phyloP scores from a whole-genome alignment of 2,888 invertebrate species.

The Crematogaster levior region DNA sequence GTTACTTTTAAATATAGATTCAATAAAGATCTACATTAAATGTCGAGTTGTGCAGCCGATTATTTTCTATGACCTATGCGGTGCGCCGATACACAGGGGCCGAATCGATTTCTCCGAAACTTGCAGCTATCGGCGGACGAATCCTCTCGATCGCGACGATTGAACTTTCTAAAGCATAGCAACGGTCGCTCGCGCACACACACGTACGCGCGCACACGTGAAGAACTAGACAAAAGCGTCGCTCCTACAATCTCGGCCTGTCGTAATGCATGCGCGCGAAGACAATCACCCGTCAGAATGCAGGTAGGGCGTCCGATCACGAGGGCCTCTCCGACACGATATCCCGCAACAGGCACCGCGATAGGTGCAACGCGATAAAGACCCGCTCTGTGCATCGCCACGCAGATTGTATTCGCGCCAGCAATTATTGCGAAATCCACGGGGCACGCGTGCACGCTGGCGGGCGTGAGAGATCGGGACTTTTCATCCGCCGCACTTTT shows the following conservation, averaged over 20 bases:
- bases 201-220: constrained; percentile 10
- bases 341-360: constrained; percentile 49
- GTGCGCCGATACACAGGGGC: constrained; percentile 5
- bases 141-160: constrained; percentile 38
- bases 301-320: constrained; percentile 59
- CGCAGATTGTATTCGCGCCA: constrained; percentile 65
- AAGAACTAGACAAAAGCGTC: constrained; percentile 47
- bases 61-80: constrained; percentile 34
- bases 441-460: constrained; percentile 57
- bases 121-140: constrained; percentile 40
- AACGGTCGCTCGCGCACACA: neutral
- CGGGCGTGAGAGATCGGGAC: constrained; percentile 68
- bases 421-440: constrained; percentile 68
- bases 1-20: neutral
- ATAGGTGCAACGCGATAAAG: constrained; percentile 67
- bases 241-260: constrained; percentile 46
- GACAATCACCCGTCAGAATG: constrained; percentile 63
- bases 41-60: constrained; percentile 8
- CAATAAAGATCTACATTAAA: constrained; percentile 33
- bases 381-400: constrained; percentile 61
- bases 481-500: constrained; percentile 65
- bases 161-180: constrained; percentile 53
- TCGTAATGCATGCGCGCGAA: constrained; percentile 49
- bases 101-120: constrained; percentile 49
- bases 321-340: constrained; percentile 40